phyloP scores from a whole-genome alignment of 2,888 invertebrate species.

The Prosapia bicincta region DNA sequence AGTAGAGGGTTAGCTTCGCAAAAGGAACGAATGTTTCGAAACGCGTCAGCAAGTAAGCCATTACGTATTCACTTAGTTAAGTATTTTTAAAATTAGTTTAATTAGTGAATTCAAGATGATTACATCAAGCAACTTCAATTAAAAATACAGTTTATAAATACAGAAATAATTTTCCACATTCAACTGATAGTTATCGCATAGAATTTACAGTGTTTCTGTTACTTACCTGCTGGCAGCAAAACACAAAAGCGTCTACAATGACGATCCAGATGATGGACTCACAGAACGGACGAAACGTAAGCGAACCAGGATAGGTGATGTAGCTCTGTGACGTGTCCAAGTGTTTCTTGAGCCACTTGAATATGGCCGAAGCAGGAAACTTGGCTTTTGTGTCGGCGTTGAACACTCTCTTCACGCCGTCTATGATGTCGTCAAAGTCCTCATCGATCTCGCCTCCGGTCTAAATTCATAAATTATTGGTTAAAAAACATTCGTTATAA shows the following conservation, averaged over 20 bases:
- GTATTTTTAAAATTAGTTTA: too few relatives aligned
- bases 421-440: neutral
- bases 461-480: neutral
- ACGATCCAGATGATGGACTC: conserved; percentile 16
- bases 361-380: neutral
- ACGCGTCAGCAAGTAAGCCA: too few relatives aligned
- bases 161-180: too few relatives aligned
- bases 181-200: too few relatives aligned
- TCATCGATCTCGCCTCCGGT: neutral
- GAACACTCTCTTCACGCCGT: neutral
- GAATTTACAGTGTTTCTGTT: too few relatives aligned
- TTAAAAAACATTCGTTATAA: too few relatives aligned
- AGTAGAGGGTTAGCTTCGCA: too few relatives aligned
- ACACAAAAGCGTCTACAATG: neutral
- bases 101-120: too few relatives aligned
- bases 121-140: too few relatives aligned
- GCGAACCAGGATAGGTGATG: neutral
- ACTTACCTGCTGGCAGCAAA: conserved; percentile 22
- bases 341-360: neutral
- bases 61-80: too few relatives aligned
- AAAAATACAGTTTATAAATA: too few relatives aligned
- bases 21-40: too few relatives aligned
- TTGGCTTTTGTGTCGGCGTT: neutral
- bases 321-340: neutral
- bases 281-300: neutral